Conservation (phyloP, 2,797 vertebrate species). For the Amniataba percoides region DNA sequence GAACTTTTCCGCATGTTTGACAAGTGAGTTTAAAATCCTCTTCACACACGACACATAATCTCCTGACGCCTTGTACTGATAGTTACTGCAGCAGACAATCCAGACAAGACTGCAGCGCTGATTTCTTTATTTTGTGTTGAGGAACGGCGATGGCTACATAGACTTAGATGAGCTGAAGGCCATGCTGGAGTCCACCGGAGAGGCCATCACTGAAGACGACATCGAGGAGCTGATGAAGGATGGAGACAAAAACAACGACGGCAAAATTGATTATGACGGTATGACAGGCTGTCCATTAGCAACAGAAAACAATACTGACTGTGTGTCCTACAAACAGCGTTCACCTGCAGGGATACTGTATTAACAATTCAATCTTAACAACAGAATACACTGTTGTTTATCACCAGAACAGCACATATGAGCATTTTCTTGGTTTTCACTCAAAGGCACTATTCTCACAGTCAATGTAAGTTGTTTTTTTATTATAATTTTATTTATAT, state of each 20-base stretch:
- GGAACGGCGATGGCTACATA: conserved; percentile 88
- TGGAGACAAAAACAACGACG: conserved; percentile 89
- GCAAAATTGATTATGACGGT: conserved; percentile 89
- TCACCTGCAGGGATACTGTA: background rate
- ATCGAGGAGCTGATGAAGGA: conserved; percentile 90
- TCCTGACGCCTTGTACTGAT: background rate
- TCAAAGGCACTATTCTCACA: too few species aligned
- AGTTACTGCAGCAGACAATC: background rate
- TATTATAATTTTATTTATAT: background rate
- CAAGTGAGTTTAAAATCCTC: conserved; percentile 75
- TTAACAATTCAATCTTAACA: conserved; percentile 2
- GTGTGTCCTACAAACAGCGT: background rate
- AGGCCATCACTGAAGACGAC: conserved; percentile 88
- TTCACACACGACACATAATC: background rate
- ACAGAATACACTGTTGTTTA: background rate
- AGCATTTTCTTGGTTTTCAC: background rate
- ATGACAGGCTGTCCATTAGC: background rate
- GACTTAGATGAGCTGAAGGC: conserved; percentile 87
- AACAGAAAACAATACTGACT: background rate
- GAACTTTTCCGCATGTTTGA: conserved; percentile 99
- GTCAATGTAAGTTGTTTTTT: too few species aligned
- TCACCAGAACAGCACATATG: background rate
- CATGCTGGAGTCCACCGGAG: conserved; percentile 87
- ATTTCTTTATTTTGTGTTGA: conserved; percentile 55
- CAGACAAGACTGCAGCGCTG: background rate